Base-by-base conservation (phyloP, 2,113 vertebrate species). In the Notothenia rossii region DNA sequence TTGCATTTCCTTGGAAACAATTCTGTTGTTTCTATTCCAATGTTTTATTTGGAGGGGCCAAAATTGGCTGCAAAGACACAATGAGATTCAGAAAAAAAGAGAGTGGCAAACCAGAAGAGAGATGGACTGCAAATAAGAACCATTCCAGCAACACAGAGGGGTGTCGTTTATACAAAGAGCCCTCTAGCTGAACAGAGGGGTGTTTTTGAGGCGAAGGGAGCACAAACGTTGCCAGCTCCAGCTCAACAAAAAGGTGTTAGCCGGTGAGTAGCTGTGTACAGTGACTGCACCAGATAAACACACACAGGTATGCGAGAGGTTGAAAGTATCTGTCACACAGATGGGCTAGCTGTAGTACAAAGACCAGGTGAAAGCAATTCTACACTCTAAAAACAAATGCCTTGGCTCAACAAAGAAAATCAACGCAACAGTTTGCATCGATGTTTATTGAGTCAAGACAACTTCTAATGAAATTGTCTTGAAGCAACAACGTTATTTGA, bases 141-240 rank as follows among this genome's bases (percentile, higher is more conserved):
- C 54, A 61, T 84, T 88, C 53, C 83, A 86, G 80, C 36, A n/a
- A 82, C 77, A 0, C 82, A 78, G 83, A 72, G 80, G 76, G 81
- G 77, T 59, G 79, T 88, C 60, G 87, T 89, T 88, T 82, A 79
- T 89, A 85, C 74, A 88, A 87, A 86, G 60, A 83, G 72, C 64
- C 55, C 70, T 84, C 36, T 49, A 50, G 72, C 73, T 68, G 81
- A 90, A 88, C 84, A 88, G 77, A 82, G 75, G 66, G 53, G 40
- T 71, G 74, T 69, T 75, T 40, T 62, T 53, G 64, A 77, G 68
- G 66, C 60, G 69, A 72, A 54, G 65, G 58, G 82, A 61, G 61
- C 0, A 0, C 53, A n/a, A 10, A 40, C 4, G 10, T 62, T 75
- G 71, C 73, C 82, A 80, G 60, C 65, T 73, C 71, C 15, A 54